phyloP scores from a whole-genome alignment of 2,113 vertebrate genomes.

The Burhinus oedicnemus region DNA sequence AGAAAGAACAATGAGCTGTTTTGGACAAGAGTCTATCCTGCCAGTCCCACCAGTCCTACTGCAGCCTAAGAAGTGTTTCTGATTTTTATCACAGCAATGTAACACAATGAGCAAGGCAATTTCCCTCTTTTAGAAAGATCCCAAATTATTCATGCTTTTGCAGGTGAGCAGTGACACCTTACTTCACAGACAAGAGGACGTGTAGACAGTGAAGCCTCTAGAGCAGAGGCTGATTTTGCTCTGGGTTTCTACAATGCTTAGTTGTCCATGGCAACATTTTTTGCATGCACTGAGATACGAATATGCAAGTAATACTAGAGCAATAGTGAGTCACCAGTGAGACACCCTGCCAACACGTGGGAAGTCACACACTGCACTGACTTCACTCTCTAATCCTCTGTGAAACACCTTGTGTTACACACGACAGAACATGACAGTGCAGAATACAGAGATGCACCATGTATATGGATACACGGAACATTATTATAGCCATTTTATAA shows the following conservation, averaged over 20 bases:
- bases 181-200: not conserved
- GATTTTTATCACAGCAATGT: not conserved
- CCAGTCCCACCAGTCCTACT: not conserved
- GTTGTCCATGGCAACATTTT: not conserved
- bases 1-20: not conserved
- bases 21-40: not conserved
- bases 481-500: not conserved
- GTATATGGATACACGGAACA: not conserved
- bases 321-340: not conserved
- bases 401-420: not conserved
- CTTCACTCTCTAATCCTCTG: not conserved
- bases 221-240: not conserved
- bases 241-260: not conserved
- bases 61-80: not conserved
- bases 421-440: not conserved
- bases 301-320: not conserved
- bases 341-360: not conserved
- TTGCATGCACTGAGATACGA: not conserved
- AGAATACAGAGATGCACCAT: not conserved
- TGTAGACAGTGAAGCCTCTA: not conserved
- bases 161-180: not conserved
- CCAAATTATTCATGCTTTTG: not conserved
- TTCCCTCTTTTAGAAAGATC: not conserved
- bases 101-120: not conserved
- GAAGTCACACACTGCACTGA: not conserved